Evolutionary conservation across 2,113 vertebrate genomes (phyloP), one percentile per base, ranked within the genome.

Genomic region (Trichomycterus rosablanca): DNA sequence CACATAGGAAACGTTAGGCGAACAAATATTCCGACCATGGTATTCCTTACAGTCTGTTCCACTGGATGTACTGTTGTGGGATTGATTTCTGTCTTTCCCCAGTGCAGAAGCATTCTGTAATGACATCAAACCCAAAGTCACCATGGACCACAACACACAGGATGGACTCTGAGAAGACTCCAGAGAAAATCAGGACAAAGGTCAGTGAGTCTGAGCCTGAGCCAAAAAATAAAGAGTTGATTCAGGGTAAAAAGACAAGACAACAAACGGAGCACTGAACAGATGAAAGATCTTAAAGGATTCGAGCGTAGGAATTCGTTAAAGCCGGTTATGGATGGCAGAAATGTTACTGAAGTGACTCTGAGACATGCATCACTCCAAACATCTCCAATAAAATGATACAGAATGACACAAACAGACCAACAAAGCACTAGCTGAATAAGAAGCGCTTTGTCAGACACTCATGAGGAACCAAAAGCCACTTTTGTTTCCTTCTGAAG

Each of bases 401-500:
- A 70, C 72, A 70, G 74, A 65, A 78, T 75, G 75, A 80, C 76
- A 74, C 78, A 74, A 79, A 81, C 82, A 74, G 51, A 65, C 35
- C 51, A 71, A 58, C 64, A 55, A 43, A 51, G 45, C 50, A 24
- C 79, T 78, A 83, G 83, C 54, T 61, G 58, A 66, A 67, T 58
- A 62, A 73, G 78, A 61, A 60, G 61, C 69, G 81, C 83, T 83
- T 80, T 84, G 75, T 50, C 5, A 48, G 34, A 50, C 70, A 65
- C 56, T 59, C 69, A 78, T 71, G 71, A 50, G 60, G 56, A 81
- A 63, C 63, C 75, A 61, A 86, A 81, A 78, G 83, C 71, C 75
- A 78, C 82, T 80, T 81, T 85, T 88, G 84, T 89, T 81, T 77
- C 69, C 44, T 42, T 67, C 72, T 66, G 71, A 79, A 78, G 77